phyloP scores from a whole-genome alignment of 2,797 vertebrate species.

The Lagodon rhomboides region DNA sequence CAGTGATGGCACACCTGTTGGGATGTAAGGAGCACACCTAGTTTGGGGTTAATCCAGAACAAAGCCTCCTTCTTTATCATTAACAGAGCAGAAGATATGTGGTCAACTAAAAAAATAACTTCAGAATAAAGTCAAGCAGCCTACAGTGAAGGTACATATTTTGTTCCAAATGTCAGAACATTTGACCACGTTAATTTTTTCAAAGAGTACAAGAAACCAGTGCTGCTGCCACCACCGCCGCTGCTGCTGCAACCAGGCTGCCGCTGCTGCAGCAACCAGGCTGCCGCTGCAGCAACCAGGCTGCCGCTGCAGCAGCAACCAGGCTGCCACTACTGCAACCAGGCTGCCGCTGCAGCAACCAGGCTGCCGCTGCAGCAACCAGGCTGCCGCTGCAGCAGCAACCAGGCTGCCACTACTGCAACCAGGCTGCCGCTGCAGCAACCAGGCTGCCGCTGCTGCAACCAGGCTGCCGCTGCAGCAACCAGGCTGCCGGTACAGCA shows the following conservation, averaged over 20 bases:
- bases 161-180: background rate
- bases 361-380: no score
- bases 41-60: conserved; percentile 13
- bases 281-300: no score
- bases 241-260: background rate
- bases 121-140: background rate
- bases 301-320: no score
- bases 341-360: no score
- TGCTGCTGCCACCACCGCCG: background rate
- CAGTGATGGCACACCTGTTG: conserved; percentile 17
- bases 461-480: no score
- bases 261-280: no score
- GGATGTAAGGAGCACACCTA: conserved; percentile 9
- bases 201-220: background rate
- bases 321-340: no score
- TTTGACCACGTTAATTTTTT: background rate
- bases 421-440: no score
- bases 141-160: background rate
- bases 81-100: conserved; percentile 8
- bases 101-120: background rate
- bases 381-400: no score
- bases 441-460: no score
- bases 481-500: no score
- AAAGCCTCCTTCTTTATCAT: conserved; percentile 27
- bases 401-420: no score